A percentile compares a stretch with the other conserved stretches of the same genome.
Conservation (phyloP, 1,140 invertebrate species). For the Caenorhabditis latens region DNA sequence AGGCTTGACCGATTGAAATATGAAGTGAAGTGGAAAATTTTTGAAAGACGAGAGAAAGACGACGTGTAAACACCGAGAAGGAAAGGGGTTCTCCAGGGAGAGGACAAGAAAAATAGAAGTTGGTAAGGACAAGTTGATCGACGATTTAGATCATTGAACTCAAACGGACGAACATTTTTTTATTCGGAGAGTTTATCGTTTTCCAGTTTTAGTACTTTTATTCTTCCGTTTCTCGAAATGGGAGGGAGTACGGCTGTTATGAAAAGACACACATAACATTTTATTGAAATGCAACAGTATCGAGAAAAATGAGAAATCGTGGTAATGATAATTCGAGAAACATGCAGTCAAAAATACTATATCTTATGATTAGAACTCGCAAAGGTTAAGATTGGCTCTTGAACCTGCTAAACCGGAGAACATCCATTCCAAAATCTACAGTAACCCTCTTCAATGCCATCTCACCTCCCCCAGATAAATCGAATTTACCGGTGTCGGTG, state of each 20-base stretch:
- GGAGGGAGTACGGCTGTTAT: too few relatives aligned
- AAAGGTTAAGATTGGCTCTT: too few relatives aligned
- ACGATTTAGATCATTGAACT: not conserved
- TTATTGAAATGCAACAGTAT: too few relatives aligned
- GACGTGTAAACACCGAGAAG: constrained; percentile 26
- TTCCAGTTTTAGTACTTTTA: too few relatives aligned
- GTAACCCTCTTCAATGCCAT: not conserved
- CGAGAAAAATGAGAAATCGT: too few relatives aligned
- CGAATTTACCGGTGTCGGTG: not conserved
- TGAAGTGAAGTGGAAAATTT: constrained; percentile 50
- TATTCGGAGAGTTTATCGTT: too few relatives aligned
- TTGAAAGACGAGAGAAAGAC: constrained; percentile 22
- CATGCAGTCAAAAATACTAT: too few relatives aligned
- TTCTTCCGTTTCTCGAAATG: too few relatives aligned
- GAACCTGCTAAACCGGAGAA: too few relatives aligned
- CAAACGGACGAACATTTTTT: not conserved
- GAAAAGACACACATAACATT: too few relatives aligned
- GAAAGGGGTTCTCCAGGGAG: constrained; percentile 41
- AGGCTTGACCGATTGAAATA: constrained; percentile 24
- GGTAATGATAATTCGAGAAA: too few relatives aligned
- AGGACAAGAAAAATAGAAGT: not conserved
- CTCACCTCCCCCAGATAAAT: not conserved
- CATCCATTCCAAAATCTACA: not conserved
- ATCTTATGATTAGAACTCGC: too few relatives aligned
- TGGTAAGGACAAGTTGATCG: not conserved